Evolutionary conservation across 2,113 vertebrate species (phyloP).

Genomic region (Caretta caretta): DNA sequence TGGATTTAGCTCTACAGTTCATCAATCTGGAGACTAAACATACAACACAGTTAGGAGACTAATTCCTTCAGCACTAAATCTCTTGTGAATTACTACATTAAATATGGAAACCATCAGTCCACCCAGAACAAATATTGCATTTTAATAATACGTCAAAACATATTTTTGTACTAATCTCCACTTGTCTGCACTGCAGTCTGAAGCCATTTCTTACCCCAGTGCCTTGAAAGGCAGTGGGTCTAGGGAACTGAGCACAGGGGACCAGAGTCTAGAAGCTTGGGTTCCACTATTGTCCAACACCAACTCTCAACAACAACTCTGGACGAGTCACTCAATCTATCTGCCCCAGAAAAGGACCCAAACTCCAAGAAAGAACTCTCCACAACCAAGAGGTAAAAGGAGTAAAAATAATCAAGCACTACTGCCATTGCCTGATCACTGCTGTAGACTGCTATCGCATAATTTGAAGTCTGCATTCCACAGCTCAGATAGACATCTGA

Average conservation of each 20-base stretch:
- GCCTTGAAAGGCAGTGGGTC: background rate
- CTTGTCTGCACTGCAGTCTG: background rate
- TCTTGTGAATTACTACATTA: background rate
- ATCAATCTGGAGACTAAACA: slow-evolving; percentile 25
- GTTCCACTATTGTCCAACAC: background rate
- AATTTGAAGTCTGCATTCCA: background rate
- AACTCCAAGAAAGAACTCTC: background rate
- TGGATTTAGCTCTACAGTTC: background rate
- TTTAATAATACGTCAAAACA: slow-evolving; percentile 14
- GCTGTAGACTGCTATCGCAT: background rate
- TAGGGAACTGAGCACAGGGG: background rate
- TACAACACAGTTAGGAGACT: slow-evolving; percentile 28
- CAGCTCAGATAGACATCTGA: background rate
- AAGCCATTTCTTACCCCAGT: background rate
- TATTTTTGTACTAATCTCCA: background rate
- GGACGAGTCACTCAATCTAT: background rate
- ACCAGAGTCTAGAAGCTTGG: background rate
- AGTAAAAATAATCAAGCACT: background rate
- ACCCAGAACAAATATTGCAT: background rate
- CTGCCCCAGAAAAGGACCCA: background rate
- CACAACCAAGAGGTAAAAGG: background rate
- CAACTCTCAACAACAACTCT: background rate
- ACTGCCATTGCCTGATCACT: background rate
- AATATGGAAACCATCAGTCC: background rate
- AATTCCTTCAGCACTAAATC: slow-evolving; percentile 16